Conservation (phyloP, 2,797 vertebrate genomes). For the Enteromius fasciolatus region DNA sequence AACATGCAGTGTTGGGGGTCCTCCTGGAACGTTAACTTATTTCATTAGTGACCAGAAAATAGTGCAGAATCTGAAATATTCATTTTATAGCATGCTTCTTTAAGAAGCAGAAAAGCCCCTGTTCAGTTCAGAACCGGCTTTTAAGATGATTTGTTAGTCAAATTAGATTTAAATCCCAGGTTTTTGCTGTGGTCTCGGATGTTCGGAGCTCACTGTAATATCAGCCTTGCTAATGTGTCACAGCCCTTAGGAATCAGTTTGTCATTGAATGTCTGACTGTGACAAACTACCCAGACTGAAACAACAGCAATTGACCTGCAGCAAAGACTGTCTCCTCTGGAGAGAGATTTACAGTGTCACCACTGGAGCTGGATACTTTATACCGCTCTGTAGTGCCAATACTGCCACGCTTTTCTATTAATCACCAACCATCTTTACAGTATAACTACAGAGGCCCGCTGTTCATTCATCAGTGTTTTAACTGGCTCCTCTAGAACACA, state of each 20-base stretch:
- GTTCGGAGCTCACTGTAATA: background rate
- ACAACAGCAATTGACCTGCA: constrained; percentile 22
- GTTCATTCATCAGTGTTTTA: background rate
- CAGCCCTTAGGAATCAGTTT: constrained; percentile 35
- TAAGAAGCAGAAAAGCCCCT: background rate
- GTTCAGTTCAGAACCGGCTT: background rate
- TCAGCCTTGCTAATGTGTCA: constrained; percentile 22
- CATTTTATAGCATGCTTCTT: background rate
- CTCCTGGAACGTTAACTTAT: too few species aligned
- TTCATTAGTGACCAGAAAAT: background rate
- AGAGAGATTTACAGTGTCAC: constrained; percentile 47
- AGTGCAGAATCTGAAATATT: too few species aligned
- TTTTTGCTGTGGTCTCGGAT: background rate
- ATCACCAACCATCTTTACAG: constrained; percentile 8
- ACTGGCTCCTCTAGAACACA: background rate
- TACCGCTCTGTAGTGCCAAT: constrained; percentile 18
- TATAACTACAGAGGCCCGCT: background rate
- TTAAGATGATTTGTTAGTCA: background rate
- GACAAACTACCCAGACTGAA: constrained; percentile 25
- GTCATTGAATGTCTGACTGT: constrained; percentile 49
- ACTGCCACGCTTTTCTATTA: constrained; percentile 34
- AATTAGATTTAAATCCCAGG: background rate
- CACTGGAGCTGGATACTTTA: constrained; percentile 12
- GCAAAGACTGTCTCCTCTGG: constrained; percentile 28
- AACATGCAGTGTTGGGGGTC: too few species aligned